Percentiles rank a stretch among this genome's conserved stretches.
These are phyloP conservation scores for Actias luna DNA, from an alignment of 2,888 invertebrate genomes.

Conservation along the genomic window DNA sequence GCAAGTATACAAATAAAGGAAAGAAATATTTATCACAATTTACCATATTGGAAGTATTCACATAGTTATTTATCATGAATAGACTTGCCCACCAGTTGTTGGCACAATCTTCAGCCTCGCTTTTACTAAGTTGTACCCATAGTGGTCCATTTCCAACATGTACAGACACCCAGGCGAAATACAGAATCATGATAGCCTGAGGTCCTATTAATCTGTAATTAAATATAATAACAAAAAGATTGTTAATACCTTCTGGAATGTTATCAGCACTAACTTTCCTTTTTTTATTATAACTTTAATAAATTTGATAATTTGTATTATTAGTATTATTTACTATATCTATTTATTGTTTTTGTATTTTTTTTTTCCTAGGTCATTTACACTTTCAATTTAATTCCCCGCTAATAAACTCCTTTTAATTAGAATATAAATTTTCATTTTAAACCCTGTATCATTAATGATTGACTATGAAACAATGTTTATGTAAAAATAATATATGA, in stretches of 20 bases:
- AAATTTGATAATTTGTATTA: too few species aligned
- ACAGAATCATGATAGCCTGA: slow-evolving; percentile 30
- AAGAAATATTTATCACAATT: too few species aligned
- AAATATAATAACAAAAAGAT: not conserved
- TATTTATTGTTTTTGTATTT: too few species aligned
- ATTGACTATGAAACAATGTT: too few species aligned
- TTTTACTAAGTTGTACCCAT: slow-evolving; percentile 22
- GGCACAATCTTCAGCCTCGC: slow-evolving; percentile 31
- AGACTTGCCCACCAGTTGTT: slow-evolving; percentile 40
- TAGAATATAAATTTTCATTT: too few species aligned
- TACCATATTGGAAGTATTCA: slow-evolving; percentile 30
- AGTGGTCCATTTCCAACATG: slow-evolving; percentile 35
- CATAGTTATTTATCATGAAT: slow-evolving; percentile 40
- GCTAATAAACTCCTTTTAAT: too few species aligned
- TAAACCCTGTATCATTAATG: too few species aligned
- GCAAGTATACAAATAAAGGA: too few species aligned
- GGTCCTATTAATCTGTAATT: slow-evolving; percentile 34
- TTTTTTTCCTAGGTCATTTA: too few species aligned
- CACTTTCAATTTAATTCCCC: too few species aligned
- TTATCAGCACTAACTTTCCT: not conserved
- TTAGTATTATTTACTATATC: too few species aligned
- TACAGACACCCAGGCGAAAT: slow-evolving; percentile 22
- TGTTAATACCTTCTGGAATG: not conserved
- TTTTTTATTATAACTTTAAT: not conserved
- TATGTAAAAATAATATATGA: too few species aligned